Percentiles rank a stretch among this genome's conserved stretches.
Conservation (phyloP, 2,797 vertebrate species). For the Tapera naevia region DNA sequence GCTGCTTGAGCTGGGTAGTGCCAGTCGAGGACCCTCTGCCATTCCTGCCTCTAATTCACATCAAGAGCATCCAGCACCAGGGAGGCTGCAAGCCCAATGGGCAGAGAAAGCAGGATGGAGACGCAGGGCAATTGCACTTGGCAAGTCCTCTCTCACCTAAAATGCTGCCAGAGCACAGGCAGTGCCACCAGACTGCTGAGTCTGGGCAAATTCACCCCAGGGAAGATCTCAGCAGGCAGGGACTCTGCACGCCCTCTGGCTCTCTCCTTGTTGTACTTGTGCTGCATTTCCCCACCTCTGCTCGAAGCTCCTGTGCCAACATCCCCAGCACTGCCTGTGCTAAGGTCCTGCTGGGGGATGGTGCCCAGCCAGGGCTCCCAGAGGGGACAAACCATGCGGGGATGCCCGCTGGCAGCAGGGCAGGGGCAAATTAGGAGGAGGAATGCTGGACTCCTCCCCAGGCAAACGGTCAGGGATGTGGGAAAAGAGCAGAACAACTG, state of each 20-base stretch:
- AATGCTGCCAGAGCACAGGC: background rate
- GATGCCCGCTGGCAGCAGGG: background rate
- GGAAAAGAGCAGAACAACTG: background rate
- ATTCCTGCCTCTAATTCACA: background rate
- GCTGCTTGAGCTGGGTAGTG: background rate
- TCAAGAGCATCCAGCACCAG: background rate
- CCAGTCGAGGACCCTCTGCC: accelerated
- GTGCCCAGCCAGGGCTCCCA: background rate
- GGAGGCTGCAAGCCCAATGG: background rate
- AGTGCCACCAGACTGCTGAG: background rate
- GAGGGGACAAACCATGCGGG: background rate
- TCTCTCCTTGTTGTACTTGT: background rate
- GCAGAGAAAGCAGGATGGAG: background rate
- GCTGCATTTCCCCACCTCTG: background rate
- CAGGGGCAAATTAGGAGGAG: background rate
- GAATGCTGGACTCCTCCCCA: background rate
- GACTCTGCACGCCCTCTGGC: accelerated
- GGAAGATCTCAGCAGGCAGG: background rate
- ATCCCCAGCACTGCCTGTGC: background rate
- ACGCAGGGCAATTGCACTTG: too few relatives aligned
- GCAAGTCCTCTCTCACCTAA: background rate
- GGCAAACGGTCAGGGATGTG: background rate
- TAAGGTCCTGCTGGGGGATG: background rate
- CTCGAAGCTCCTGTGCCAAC: accelerated
- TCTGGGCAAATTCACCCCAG: background rate